A percentile compares a stretch with the other conserved stretches of the same genome.
Conservation (phyloP, 2,888 invertebrate species). For the Nephrotoma guestfalica region DNA sequence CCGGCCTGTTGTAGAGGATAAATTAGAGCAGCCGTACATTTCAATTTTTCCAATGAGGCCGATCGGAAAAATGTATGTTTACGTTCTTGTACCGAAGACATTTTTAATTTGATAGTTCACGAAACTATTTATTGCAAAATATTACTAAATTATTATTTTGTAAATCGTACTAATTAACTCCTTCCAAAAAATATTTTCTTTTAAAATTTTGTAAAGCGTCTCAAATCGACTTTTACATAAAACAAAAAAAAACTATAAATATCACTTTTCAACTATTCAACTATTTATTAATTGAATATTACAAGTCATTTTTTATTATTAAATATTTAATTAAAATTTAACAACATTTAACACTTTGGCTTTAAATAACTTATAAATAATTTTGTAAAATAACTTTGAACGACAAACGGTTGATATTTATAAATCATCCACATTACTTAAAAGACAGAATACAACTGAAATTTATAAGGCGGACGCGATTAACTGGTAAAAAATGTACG, state of each 20-base stretch:
- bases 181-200: too few species aligned
- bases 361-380: neutral
- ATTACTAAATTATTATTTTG: too few species aligned
- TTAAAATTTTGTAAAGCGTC: neutral
- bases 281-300: neutral
- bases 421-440: neutral
- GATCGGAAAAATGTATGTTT: slow-evolving; percentile 10
- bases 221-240: neutral
- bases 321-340: neutral
- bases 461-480: neutral
- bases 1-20: slow-evolving; percentile 15
- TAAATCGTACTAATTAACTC: too few species aligned
- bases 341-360: too few species aligned
- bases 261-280: neutral
- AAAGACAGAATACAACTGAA: neutral
- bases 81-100: neutral
- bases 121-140: neutral
- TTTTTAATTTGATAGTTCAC: neutral
- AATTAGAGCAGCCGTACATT: slow-evolving; percentile 12
- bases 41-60: slow-evolving; percentile 14
- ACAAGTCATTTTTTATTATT: neutral
- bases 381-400: neutral
- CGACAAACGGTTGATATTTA: neutral
- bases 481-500: neutral
- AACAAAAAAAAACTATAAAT: neutral